phyloP scores from a whole-genome alignment of 37 sponge, comb jelly and placozoan genomes.

The Theonella swinhoei region DNA sequence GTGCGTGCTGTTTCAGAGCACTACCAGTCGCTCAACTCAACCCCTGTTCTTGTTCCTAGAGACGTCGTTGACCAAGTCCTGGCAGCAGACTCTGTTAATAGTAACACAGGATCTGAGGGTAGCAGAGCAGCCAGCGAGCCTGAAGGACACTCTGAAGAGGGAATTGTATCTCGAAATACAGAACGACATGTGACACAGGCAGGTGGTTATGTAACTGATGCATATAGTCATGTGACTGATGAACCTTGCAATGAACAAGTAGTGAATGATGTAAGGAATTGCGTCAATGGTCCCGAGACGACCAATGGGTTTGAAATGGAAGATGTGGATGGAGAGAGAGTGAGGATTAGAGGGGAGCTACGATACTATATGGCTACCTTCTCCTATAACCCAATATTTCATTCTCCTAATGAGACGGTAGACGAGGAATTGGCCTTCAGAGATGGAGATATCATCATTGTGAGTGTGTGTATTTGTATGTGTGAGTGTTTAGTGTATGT shows the following conservation, averaged over 20 bases:
- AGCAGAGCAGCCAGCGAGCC: not conserved
- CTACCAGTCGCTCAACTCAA: constrained; percentile 12
- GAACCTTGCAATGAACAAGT: not conserved
- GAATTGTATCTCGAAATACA: not conserved
- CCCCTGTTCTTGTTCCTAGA: not conserved
- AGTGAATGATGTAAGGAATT: not conserved
- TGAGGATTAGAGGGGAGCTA: not conserved
- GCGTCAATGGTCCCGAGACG: not conserved
- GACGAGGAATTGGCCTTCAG: constrained; percentile 45
- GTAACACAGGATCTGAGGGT: not conserved
- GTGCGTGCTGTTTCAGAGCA: constrained; percentile 16
- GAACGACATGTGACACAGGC: constrained; percentile 8
- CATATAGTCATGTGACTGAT: constrained; percentile 21
- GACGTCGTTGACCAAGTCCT: constrained; percentile 13
- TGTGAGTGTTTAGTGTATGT: too few species aligned
- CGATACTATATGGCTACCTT: constrained; percentile 46
- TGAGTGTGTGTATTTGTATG: constrained; percentile 19
- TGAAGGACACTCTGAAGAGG: not conserved
- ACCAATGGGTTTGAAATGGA: not conserved
- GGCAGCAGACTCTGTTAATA: not conserved
- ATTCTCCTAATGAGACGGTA: constrained; percentile 55
- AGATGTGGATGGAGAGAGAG: not conserved
- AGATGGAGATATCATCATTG: constrained; percentile 57
- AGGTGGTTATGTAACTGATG: constrained; percentile 15
- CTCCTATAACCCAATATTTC: constrained; percentile 40